Percentiles rank a stretch among this genome's conserved stretches.
These are phyloP conservation scores for Tholera decimalis DNA, from an alignment of 2,888 invertebrate species.

Conservation along the genomic window DNA sequence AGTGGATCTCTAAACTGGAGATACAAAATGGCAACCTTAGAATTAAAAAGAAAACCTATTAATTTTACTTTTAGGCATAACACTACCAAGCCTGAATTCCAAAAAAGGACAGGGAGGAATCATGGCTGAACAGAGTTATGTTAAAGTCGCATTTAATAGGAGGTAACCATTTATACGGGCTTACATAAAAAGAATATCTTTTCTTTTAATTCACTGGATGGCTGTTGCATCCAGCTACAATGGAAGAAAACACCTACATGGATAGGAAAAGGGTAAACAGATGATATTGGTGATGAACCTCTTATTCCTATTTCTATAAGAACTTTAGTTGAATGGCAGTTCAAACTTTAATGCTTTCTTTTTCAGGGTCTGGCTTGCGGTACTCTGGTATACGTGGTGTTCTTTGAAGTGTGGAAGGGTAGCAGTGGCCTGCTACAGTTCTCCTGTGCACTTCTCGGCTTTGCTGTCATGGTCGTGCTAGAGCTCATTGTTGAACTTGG, in stretches of 20 bases:
- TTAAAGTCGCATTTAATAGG: no score
- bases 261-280: neutral
- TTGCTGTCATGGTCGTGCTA: constrained; percentile 92
- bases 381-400: constrained; percentile 98
- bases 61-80: no score
- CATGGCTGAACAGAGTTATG: no score
- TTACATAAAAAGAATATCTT: no score
- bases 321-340: neutral
- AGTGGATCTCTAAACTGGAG: neutral
- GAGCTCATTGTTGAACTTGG: constrained; percentile 79
- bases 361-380: constrained; percentile 96
- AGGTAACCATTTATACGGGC: no score
- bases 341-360: constrained; percentile 1
- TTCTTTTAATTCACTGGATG: neutral
- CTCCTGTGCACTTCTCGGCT: constrained; percentile 93
- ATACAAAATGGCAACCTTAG: no score
- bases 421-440: constrained; percentile 92
- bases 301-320: neutral
- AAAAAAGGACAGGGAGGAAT: no score
- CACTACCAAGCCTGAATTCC: no score
- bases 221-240: neutral
- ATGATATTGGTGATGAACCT: neutral
- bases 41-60: no score
- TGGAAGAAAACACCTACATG: neutral
- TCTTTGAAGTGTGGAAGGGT: constrained; percentile 96